Conservation (phyloP, 2,113 vertebrate species). For the Dicentrarchus labrax region DNA sequence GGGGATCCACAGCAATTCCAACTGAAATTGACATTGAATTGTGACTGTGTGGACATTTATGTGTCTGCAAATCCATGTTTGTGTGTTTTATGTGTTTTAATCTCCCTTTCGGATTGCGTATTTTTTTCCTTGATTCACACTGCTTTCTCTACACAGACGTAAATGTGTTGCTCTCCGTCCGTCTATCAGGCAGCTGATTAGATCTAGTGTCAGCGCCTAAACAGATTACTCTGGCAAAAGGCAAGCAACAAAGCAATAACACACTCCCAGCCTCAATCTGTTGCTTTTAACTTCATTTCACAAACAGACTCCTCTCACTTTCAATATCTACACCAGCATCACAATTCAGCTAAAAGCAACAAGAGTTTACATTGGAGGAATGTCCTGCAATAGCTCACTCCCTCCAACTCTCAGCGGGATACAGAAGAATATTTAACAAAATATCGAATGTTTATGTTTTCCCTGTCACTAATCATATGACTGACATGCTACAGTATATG, state of each 20-base stretch:
- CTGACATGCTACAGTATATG: background rate
- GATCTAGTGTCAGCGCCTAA: conserved; percentile 63
- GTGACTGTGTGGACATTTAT: conserved; percentile 7
- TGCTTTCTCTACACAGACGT: background rate
- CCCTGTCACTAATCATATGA: background rate
- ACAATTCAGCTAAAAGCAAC: conserved; percentile 41
- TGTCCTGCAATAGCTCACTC: background rate
- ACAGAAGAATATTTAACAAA: background rate
- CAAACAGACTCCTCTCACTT: conserved; percentile 63
- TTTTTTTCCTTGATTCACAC: conserved; percentile 9
- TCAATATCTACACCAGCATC: conserved; percentile 57
- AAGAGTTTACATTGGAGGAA: conserved; percentile 43
- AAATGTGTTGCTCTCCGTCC: conserved; percentile 33
- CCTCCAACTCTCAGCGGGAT: background rate
- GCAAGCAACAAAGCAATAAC: conserved; percentile 62
- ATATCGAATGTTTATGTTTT: background rate
- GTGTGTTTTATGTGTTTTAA: conserved; percentile 37
- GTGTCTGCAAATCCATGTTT: conserved; percentile 18
- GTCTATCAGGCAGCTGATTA: conserved; percentile 64
- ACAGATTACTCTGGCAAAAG: conserved; percentile 54
- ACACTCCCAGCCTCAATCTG: conserved; percentile 47
- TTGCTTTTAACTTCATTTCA: conserved; percentile 62
- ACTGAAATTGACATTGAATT: conserved; percentile 22
- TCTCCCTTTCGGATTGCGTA: conserved; percentile 21
- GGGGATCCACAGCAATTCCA: conserved; percentile 23